Evolutionary conservation across 1,140 invertebrate genomes (phyloP), one percentile per base, ranked within the genome.

Genomic region (Colletes latitarsis): DNA sequence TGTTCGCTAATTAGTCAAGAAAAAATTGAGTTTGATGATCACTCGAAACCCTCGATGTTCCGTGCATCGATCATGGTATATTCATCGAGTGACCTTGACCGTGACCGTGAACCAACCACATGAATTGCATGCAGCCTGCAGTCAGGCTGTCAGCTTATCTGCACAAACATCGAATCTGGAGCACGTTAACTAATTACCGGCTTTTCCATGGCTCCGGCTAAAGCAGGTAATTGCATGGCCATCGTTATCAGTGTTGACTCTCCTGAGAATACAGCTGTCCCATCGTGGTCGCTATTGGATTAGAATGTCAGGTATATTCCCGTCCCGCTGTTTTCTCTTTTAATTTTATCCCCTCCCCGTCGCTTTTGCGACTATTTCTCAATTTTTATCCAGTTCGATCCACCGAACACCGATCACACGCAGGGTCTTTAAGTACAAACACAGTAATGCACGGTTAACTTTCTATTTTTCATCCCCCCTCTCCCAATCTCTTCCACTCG

Each of bases 131-230:
- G 77, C 78, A 62, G 55, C 62, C 66, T 30, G 67, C 70, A 82
- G 85, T 72, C 74, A 83, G 67, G 72, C 82, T 77, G 82, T 74
- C 77, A 62, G 85, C 85, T 87, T 87, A 87, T 87, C 85, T 81
- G 68, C 75, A 87, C 77, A 81, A 87, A 84, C 85, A 87, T 87
- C 85, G 85, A 87, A 85, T 87, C 82, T 87, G 77, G 85, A 87
- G 85, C 85, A 81, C 83, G 85, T 78, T 87, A 85, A 87, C 85
- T 87, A 87, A 87, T 87, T 87, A 87, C 84, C 81, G 85, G 84
- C 85, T 87, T 87, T 87, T 87, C 85, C 84, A 87, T 81, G 85
- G 85, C 67, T 80, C 81, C 57, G 71, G 82, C 64, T 71, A 77
- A 81, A 79, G 81, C 77, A 81, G 72, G 84, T 87, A 86, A 87